Evolutionary conservation across 2,113 vertebrate genomes (phyloP).

Genomic region (Fregata magnificens): DNA sequence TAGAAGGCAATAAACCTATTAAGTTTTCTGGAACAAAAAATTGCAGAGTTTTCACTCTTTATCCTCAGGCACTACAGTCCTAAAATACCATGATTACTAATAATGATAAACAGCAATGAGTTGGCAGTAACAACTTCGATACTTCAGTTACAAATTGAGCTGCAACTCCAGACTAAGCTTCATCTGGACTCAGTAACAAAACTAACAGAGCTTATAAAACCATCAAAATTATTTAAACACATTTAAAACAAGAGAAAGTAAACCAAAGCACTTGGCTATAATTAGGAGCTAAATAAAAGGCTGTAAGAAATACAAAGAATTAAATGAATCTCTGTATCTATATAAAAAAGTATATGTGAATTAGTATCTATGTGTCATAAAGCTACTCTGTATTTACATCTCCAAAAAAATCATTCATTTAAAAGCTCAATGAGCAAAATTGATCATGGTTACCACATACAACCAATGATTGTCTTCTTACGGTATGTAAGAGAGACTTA

Average conservation of each 20-base stretch:
- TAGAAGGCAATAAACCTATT: not conserved
- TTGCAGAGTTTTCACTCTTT: not conserved
- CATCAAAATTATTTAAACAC: not conserved
- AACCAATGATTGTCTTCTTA: not conserved
- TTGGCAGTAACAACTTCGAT: not conserved
- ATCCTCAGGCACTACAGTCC: not conserved
- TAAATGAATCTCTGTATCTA: not conserved
- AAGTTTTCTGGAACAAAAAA: not conserved
- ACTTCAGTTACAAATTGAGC: not conserved
- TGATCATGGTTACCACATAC: accelerated
- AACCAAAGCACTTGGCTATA: not conserved
- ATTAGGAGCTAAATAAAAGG: not conserved
- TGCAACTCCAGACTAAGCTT: not conserved
- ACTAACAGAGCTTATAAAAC: not conserved
- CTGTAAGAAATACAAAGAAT: not conserved
- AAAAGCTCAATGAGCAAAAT: not conserved
- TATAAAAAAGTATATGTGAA: not conserved
- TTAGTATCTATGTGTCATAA: not conserved
- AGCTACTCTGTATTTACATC: not conserved
- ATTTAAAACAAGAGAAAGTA: not conserved
- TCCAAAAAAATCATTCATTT: not conserved
- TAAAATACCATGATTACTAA: not conserved
- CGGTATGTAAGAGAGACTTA: accelerated
- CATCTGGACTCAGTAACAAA: not conserved
- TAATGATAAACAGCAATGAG: not conserved